A percentile compares a stretch with the other conserved stretches of the same genome.
phyloP scores from a whole-genome alignment of 2,113 vertebrate genomes.

The Ramphastos sulfuratus region DNA sequence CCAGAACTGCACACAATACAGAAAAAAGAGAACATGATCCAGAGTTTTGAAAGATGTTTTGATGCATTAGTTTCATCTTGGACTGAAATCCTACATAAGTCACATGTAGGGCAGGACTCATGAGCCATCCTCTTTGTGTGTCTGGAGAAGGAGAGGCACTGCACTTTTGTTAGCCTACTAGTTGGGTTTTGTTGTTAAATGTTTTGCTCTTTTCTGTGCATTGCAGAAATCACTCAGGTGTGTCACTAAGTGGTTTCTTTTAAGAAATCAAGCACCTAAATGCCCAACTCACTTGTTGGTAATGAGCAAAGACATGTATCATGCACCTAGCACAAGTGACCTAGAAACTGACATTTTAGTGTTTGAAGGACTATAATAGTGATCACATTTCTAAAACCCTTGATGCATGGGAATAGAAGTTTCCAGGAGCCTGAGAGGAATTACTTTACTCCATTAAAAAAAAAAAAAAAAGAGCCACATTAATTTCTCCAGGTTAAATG shows the following conservation, averaged over 20 bases:
- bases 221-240: neutral
- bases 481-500: neutral
- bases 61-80: neutral
- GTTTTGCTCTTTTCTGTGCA: neutral
- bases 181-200: neutral
- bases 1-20: no score
- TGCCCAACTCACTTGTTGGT: neutral
- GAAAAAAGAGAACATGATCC: neutral
- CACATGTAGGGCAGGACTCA: neutral
- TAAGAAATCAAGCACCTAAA: neutral
- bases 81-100: neutral
- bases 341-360: neutral
- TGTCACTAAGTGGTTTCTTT: neutral
- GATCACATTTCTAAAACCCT: neutral
- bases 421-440: neutral
- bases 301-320: neutral
- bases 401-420: neutral
- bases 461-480: neutral
- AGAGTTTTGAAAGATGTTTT: neutral
- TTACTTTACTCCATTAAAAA: neutral
- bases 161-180: neutral
- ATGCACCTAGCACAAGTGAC: neutral
- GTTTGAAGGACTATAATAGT: neutral
- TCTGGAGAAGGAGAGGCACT: neutral
- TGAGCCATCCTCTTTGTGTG: neutral